phyloP scores from a whole-genome alignment of 2,888 invertebrate species.

The Sarcophaga carnaria region DNA sequence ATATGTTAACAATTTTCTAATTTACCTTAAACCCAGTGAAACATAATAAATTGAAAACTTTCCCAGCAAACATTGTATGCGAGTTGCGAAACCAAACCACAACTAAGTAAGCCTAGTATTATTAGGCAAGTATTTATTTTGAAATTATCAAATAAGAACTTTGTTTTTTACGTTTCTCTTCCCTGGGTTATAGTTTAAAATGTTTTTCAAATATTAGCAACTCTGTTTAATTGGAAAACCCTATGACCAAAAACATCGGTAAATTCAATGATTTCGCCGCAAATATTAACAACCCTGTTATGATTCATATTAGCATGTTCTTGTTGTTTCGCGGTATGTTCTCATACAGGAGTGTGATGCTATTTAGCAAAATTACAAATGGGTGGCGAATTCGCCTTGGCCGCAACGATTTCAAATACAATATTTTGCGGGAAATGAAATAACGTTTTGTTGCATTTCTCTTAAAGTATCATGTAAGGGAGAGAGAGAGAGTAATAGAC shows the following conservation, averaged over 20 bases:
- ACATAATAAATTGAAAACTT: no score
- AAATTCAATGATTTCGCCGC: constrained; percentile 9
- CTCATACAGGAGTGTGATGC: constrained; percentile 15
- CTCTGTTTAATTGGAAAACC: background rate
- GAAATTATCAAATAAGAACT: background rate
- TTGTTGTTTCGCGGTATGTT: background rate
- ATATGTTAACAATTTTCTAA: background rate
- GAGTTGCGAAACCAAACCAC: no score
- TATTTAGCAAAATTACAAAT: constrained; percentile 33
- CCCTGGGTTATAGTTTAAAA: no score
- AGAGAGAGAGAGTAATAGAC: background rate
- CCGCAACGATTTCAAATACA: constrained; percentile 20
- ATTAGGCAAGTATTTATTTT: constrained; percentile 9
- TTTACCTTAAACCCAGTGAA: no score
- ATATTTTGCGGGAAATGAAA: no score
- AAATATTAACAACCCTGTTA: constrained; percentile 30
- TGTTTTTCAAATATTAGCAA: background rate
- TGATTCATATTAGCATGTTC: background rate
- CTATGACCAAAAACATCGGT: background rate
- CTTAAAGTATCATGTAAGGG: background rate
- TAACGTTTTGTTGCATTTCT: background rate
- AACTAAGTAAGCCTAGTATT: no score
- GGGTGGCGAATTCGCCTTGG: background rate
- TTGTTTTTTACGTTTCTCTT: background rate
- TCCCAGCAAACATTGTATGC: no score